Evolutionary conservation across 2,797 vertebrate genomes (phyloP), one percentile per base, ranked within the genome.

Genomic region (Ciconia nigra): DNA sequence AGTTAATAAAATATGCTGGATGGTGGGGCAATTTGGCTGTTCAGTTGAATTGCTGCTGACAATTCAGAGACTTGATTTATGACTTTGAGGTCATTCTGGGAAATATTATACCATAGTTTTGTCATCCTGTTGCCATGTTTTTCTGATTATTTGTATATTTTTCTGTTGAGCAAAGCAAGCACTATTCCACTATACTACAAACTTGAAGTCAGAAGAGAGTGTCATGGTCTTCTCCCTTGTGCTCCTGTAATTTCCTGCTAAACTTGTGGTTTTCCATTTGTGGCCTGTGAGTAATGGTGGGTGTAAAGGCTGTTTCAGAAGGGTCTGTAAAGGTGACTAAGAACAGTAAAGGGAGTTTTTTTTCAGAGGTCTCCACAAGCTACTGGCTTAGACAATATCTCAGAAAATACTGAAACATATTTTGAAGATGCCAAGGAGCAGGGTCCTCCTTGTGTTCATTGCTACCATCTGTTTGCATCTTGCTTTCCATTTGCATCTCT

Each of bases 71-170:
- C 61, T 12, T 94, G 89, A 96, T 94, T 93, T 95, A 96, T 7
- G 76, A 65, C 88, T 93, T 94, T 91, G 93, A 96, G 94, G 74
- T 94, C 79, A 88, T 89, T 89, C 91, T 92, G 84, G 89, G 93
- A 95, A 96, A 83, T 76, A 92, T 92, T 57, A 86, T 66, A 69
- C 76, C 57, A 15, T 21, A 39, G 66, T 77, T 92, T 69, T 87
- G 76, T 83, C 78, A 78, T 86, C 67, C 76, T 65, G 92, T 87
- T 95, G 83, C 92, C 92, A 93, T 94, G 89, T 72, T 96, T 94
- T 96, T 93, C 71, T 90, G 94, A 87, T 93, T 93, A 85, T 96
- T 93, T 96, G 91, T 94, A 12, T 93, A 57, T 82, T 78, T 88
- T 92, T 73, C 31, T 80, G 79, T 73, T 79, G 81, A 93, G 76